Evolutionary conservation across 2,797 vertebrate species (phyloP).

Genomic region (Tenualosa thibaudeaui): DNA sequence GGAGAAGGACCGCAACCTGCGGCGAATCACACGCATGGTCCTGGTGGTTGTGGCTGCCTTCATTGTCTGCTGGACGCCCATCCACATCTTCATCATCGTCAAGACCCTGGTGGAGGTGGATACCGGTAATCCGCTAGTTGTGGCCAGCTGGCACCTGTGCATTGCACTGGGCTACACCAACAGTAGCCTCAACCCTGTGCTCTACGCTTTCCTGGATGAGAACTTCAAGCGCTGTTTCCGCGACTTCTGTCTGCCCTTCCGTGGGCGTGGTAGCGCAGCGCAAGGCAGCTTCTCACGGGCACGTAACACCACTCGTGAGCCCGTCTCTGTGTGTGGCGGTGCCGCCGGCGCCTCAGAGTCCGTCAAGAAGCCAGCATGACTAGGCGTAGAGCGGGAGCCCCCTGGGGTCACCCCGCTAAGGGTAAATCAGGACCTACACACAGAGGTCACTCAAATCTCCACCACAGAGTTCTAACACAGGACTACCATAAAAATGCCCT

Average conservation of each 20-base stretch:
- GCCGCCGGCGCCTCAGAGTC: slow-evolving; percentile 57
- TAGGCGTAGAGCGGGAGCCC: slow-evolving; percentile 66
- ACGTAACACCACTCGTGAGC: slow-evolving; percentile 77
- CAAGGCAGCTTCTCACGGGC: slow-evolving; percentile 82
- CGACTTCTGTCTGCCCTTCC: slow-evolving; percentile 88
- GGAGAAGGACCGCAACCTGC: slow-evolving; percentile 91
- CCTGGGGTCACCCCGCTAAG: slow-evolving; percentile 40
- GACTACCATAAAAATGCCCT: no score
- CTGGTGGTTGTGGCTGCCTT: slow-evolving; percentile 95
- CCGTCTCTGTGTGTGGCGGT: slow-evolving; percentile 76
- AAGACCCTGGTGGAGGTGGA: slow-evolving; percentile 87
- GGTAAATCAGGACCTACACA: slow-evolving; percentile 70
- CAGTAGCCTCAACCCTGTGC: slow-evolving; percentile 95
- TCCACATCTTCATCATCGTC: slow-evolving; percentile 96
- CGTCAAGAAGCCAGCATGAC: slow-evolving; percentile 80
- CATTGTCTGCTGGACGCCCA: slow-evolving; percentile 96
- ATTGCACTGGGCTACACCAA: slow-evolving; percentile 96
- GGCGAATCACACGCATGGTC: slow-evolving; percentile 96
- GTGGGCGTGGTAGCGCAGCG: slow-evolving; percentile 65
- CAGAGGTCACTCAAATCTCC: slow-evolving; percentile 80
- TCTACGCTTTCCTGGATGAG: slow-evolving; percentile 95
- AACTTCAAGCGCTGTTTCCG: slow-evolving; percentile 97
- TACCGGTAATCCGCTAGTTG: slow-evolving; percentile 81
- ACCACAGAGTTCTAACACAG: slow-evolving; percentile 77
- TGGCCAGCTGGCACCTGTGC: slow-evolving; percentile 92